Base-by-base conservation (phyloP, 2,888 invertebrate genomes). In the Tetropium fuscum region DNA sequence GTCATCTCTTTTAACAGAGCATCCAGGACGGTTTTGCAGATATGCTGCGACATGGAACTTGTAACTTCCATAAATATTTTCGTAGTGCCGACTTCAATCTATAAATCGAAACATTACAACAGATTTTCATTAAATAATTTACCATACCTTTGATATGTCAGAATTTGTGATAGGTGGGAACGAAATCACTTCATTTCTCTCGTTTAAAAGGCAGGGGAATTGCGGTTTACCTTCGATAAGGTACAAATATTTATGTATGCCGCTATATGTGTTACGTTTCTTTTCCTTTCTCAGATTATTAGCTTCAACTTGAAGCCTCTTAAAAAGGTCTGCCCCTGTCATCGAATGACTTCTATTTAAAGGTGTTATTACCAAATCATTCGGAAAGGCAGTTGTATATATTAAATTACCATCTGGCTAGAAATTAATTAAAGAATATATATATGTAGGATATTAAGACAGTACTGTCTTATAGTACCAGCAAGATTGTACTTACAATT, bases 131-230 rank as follows among this genome's bases (percentile, higher is more conserved):
- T n/a, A 27, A n/a, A 27, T 49, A 44, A 30, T 19, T n/a, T n/a
- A 5, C 6, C 45, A 1, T 78, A 91, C 91, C 86, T 94, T 94
- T 1, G 93, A 90, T 62, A 86, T 82, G 49, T 94, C 93, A 56
- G 91, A 89, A 81, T 95, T 94, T 13, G 94, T 94, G 69, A 95
- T 91, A 0, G 95, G 94, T 7, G 94, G 94, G 76, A 95, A 91
- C 32, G 94, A 94, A 71, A 95, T 90, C 1, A 93, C 90, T 60
- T 84, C 85, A 1, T 86, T 85, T 7, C 83, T 83, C 3, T 85
- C 81, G 75, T 92, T 90, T 64, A 87, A 72, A 32, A 94, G 78
- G 73, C 91, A 93, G 0, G 94, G 91, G 78, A 90, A 94, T 30
- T 86, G 78, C 0, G 87, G 82, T 76, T 92, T 90, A 30, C 90